Conservation (phyloP, 1,140 invertebrate species). For the Teleopsis dalmanni region DNA sequence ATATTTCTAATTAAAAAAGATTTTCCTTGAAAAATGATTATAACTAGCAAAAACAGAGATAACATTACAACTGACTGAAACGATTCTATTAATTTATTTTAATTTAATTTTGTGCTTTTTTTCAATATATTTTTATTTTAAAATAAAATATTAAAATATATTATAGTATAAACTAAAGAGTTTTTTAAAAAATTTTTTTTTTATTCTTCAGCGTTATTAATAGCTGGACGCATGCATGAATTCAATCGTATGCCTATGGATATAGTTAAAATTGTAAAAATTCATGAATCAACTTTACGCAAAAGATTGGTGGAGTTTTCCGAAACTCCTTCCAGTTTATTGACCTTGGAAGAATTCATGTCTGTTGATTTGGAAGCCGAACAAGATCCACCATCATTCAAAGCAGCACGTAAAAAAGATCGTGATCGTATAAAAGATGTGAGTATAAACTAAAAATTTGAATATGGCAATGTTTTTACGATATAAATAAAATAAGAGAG, state of each 20-base stretch:
- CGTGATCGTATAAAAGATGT: slow-evolving; percentile 70
- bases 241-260: slow-evolving; percentile 82
- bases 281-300: slow-evolving; percentile 86
- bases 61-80: too few relatives aligned
- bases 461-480: too few relatives aligned
- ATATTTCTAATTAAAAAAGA: too few relatives aligned
- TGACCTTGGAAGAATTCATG: slow-evolving; percentile 96
- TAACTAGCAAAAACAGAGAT: too few relatives aligned
- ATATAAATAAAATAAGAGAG: background rate
- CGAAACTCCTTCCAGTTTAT: slow-evolving; percentile 80
- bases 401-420: slow-evolving; percentile 78
- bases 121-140: background rate
- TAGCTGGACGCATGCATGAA: slow-evolving; percentile 87
- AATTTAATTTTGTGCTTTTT: background rate
- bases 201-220: slow-evolving; percentile 68
- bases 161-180: too few relatives aligned
- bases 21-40: too few relatives aligned
- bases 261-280: slow-evolving; percentile 91
- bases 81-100: background rate
- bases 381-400: slow-evolving; percentile 92
- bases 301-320: slow-evolving; percentile 94
- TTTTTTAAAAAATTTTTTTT: slow-evolving; percentile 2
- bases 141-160: too few relatives aligned
- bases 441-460: slow-evolving; percentile 33
- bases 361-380: slow-evolving; percentile 93